Percentiles rank a stretch among this genome's conserved stretches.
These are phyloP conservation scores for Isaurus tuberculatus DNA, from an alignment of 92 coral and sea anemone species.

Conservation along the genomic window DNA sequence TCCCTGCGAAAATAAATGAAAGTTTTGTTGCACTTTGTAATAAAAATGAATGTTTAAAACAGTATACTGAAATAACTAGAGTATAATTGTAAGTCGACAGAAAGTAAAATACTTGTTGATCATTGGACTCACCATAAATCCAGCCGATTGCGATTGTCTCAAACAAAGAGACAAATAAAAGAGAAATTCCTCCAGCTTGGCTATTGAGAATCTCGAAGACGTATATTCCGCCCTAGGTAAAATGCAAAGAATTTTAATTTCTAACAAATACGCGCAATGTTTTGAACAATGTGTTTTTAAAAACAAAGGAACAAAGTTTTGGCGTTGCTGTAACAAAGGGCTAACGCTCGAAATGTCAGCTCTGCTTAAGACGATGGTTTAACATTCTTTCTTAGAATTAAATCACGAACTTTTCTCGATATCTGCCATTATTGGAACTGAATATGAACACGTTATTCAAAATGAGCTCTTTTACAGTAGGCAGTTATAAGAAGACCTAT, in stretches of 20 bases:
- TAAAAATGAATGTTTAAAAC: background rate
- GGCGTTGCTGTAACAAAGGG: too few relatives aligned
- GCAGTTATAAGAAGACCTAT: too few relatives aligned
- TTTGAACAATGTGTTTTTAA: too few relatives aligned
- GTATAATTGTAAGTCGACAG: background rate
- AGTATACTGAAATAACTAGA: background rate
- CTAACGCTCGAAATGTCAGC: too few relatives aligned
- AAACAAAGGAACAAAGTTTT: too few relatives aligned
- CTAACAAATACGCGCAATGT: too few relatives aligned
- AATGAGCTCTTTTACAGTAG: too few relatives aligned
- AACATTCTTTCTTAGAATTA: too few relatives aligned
- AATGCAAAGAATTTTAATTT: background rate
- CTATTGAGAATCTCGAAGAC: constrained; percentile 82
- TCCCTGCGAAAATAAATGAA: constrained; percentile 42
- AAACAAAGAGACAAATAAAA: constrained; percentile 72
- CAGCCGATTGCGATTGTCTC: constrained; percentile 85
- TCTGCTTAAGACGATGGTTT: too few relatives aligned
- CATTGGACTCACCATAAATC: constrained; percentile 81
- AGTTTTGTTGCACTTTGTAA: background rate
- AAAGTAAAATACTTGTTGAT: background rate
- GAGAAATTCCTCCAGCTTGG: constrained; percentile 83
- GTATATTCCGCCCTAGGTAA: constrained; percentile 83
- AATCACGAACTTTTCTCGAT: too few relatives aligned
- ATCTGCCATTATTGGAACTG: too few relatives aligned
- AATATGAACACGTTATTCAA: too few relatives aligned